A percentile compares a stretch with the other conserved stretches of the same genome.
phyloP scores from a whole-genome alignment of 2,888 invertebrate genomes.

The Timandra comae region DNA sequence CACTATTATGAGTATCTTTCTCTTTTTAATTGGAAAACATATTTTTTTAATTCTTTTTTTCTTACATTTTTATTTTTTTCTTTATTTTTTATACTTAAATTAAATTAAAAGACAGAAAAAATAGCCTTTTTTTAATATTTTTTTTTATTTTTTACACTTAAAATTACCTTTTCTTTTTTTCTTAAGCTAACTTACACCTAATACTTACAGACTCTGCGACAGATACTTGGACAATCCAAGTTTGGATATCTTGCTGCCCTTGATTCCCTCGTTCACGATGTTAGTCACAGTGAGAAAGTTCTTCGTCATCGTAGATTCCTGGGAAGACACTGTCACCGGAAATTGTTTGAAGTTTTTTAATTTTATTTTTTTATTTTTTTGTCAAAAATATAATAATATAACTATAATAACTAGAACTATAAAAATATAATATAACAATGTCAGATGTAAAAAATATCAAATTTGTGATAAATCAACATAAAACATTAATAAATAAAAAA shows the following conservation, averaged over 20 bases:
- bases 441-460: background rate
- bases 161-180: background rate
- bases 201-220: slow-evolving; percentile 87
- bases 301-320: slow-evolving; percentile 73
- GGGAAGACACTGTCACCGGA: slow-evolving; percentile 56
- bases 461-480: too few species aligned
- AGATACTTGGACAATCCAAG: slow-evolving; percentile 84
- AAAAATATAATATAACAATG: background rate
- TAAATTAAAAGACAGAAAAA: too few species aligned
- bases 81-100: too few species aligned
- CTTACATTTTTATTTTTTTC: too few species aligned
- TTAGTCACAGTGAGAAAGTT: slow-evolving; percentile 78
- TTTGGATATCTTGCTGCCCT: slow-evolving; percentile 84
- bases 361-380: background rate
- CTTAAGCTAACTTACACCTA: background rate
- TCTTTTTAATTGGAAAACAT: too few species aligned
- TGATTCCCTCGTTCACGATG: slow-evolving; percentile 84
- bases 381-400: background rate
- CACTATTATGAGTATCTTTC: too few species aligned
- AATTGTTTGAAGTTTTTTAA: slow-evolving; percentile 19
- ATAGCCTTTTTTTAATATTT: too few species aligned
- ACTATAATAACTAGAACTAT: background rate
- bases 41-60: too few species aligned
- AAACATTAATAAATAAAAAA: too few species aligned
- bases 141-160: background rate